These are phyloP conservation scores for Dendrolimus kikuchii DNA, from an alignment of 1,140 invertebrate genomes.

Conservation along the genomic window DNA sequence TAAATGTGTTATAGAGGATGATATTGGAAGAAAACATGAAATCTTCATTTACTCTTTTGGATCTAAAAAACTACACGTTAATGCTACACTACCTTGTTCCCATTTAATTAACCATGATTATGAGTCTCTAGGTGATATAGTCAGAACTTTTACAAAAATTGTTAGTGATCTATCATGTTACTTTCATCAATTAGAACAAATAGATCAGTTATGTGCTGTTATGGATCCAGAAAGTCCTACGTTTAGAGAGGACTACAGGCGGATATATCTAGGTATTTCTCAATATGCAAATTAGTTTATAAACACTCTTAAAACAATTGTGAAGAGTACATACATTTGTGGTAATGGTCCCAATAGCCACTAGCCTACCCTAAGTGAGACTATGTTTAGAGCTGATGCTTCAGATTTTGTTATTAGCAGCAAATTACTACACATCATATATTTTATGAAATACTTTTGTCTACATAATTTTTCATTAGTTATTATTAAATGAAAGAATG, in stretches of 20 bases:
- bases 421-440: too few species aligned
- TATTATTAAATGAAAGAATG: too few species aligned
- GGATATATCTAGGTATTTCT: constrained; percentile 38
- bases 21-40: constrained; percentile 29
- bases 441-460: too few species aligned
- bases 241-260: constrained; percentile 48
- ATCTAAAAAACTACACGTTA: constrained; percentile 30
- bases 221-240: constrained; percentile 41
- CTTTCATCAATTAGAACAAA: constrained; percentile 40
- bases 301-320: too few species aligned
- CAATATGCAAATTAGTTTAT: background rate
- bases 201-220: constrained; percentile 40
- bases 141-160: constrained; percentile 27
- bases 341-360: too few species aligned
- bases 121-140: constrained; percentile 31
- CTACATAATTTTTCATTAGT: too few species aligned
- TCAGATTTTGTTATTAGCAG: too few species aligned
- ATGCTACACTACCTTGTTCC: constrained; percentile 29
- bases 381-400: too few species aligned
- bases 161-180: constrained; percentile 31
- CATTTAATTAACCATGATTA: constrained; percentile 34
- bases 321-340: too few species aligned
- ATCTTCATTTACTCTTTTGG: constrained; percentile 34
- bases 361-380: too few species aligned
- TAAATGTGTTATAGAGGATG: constrained; percentile 35